A percentile compares a stretch with the other conserved stretches of the same genome.
phyloP scores from a whole-genome alignment of 1,140 invertebrate genomes.

The Micrasema longulum region DNA sequence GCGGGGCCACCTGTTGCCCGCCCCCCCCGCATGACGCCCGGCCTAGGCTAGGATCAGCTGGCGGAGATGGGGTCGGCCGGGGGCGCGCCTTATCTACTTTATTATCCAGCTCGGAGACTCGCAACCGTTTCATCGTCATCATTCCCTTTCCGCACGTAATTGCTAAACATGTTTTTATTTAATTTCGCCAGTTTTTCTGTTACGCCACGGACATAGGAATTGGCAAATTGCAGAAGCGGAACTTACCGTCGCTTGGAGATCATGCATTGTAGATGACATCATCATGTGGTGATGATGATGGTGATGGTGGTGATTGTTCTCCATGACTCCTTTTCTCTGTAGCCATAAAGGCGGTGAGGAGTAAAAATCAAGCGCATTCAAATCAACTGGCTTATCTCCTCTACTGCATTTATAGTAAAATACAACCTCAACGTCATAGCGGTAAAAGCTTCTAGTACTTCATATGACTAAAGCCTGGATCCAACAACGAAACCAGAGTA shows the following conservation, averaged over 20 bases:
- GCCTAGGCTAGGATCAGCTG: no score
- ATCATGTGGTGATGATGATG: conserved; percentile 63
- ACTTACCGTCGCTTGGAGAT: conserved; percentile 68
- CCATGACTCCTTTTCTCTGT: conserved; percentile 56
- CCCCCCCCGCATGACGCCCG: not conserved
- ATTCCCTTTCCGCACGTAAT: no score
- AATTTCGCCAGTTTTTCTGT: no score
- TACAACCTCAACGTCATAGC: no score
- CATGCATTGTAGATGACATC: conserved; percentile 67
- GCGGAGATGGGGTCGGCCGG: no score
- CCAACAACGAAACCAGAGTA: no score
- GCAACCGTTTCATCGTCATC: no score
- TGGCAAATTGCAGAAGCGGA: conserved; percentile 47
- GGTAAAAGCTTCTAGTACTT: no score
- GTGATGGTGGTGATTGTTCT: conserved; percentile 61
- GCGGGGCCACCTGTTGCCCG: conserved; percentile 3
- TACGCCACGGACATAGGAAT: not conserved
- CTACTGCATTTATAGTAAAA: not conserved
- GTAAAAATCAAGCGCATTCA: conserved; percentile 53
- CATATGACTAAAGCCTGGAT: no score
- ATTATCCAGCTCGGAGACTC: no score
- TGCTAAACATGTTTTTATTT: no score
- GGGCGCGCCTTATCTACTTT: no score
- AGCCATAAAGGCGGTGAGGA: conserved; percentile 47
- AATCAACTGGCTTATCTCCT: conserved; percentile 7